Evolutionary conservation across 2,113 vertebrate genomes (phyloP).

Genomic region (Dicrurus megarhynchus): DNA sequence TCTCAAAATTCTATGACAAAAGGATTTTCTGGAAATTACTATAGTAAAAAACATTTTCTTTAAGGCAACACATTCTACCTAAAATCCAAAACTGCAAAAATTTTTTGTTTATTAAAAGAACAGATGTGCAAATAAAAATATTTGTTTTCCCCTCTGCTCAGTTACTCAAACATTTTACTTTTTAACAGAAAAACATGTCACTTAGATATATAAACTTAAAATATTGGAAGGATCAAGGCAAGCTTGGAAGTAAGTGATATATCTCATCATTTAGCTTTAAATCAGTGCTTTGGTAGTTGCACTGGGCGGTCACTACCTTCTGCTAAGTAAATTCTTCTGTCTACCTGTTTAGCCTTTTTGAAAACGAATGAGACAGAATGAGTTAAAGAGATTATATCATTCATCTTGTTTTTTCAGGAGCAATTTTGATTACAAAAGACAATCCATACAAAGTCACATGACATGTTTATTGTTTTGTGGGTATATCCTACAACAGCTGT

Average conservation of each 20-base stretch:
- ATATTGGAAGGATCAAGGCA: not conserved
- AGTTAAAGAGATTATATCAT: not conserved
- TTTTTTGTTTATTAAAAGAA: not conserved
- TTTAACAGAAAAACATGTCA: not conserved
- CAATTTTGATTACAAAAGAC: not conserved
- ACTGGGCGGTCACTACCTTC: not conserved
- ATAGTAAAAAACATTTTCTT: not conserved
- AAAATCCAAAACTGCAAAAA: not conserved
- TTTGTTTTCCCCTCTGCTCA: not conserved
- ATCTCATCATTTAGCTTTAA: not conserved
- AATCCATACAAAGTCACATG: not conserved
- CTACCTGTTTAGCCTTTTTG: not conserved
- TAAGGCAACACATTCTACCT: not conserved
- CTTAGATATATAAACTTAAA: not conserved
- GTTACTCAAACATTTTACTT: not conserved
- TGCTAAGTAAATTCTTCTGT: not conserved
- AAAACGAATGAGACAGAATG: not conserved
- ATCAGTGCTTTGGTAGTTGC: not conserved
- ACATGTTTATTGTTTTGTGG: not conserved
- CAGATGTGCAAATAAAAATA: not conserved
- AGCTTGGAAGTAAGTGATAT: not conserved
- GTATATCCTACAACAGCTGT: not conserved
- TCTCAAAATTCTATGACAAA: not conserved
- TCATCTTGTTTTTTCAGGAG: not conserved
- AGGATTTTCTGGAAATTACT: not conserved